Evolutionary conservation across 2,113 vertebrate species (phyloP).

Genomic region (Syrmaticus mikado): DNA sequence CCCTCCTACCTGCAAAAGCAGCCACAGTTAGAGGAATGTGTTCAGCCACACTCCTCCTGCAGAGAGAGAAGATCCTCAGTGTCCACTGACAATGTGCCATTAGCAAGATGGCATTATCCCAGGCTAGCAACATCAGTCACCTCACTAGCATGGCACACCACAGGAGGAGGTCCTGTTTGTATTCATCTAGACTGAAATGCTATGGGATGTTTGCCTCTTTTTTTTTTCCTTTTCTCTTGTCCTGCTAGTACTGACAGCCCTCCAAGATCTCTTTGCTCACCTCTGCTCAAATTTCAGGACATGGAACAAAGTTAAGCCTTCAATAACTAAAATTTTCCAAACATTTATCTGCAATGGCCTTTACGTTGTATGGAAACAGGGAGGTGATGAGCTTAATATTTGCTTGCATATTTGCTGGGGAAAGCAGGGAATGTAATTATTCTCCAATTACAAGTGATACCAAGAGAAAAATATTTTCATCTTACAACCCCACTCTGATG

Average conservation of each 20-base stretch:
- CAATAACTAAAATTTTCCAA: neutral
- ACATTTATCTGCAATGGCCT: neutral
- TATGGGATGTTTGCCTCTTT: neutral
- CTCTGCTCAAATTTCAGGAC: neutral
- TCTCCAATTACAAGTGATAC: neutral
- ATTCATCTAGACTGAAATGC: neutral
- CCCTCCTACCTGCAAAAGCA: neutral
- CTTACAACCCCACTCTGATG: neutral
- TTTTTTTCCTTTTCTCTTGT: neutral
- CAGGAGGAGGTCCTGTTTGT: neutral
- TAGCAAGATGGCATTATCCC: neutral
- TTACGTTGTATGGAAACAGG: neutral
- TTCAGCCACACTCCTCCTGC: neutral
- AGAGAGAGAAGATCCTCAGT: neutral
- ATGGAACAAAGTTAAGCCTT: neutral
- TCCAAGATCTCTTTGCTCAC: neutral
- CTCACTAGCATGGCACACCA: neutral
- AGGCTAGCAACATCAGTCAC: neutral
- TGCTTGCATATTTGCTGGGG: neutral
- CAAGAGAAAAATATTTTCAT: neutral
- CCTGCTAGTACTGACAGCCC: rapidly evolving
- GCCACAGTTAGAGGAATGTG: neutral
- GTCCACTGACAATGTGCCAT: neutral
- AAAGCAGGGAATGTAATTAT: neutral
- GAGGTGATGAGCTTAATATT: neutral